Conservation (phyloP, 2,113 vertebrate genomes). For the Ophiodon elongatus region DNA sequence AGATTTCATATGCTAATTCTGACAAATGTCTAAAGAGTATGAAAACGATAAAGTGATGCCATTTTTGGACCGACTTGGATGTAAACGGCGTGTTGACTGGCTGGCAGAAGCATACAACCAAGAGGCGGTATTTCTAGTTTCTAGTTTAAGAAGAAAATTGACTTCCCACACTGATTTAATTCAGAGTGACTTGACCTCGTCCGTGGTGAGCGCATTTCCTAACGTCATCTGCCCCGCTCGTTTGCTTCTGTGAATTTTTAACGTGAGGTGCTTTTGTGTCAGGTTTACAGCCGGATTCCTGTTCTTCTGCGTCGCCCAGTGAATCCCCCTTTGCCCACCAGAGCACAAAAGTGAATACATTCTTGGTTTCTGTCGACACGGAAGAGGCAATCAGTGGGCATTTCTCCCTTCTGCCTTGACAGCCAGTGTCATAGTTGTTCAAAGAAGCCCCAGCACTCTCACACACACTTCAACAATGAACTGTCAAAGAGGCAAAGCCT, state of each 20-base stretch:
- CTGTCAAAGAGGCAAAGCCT: not conserved
- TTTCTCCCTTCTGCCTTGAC: not conserved
- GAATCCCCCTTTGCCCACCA: not conserved
- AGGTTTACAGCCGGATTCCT: conserved; percentile 33
- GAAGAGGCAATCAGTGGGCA: not conserved
- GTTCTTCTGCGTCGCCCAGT: not conserved
- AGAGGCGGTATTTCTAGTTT: not conserved
- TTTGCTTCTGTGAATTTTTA: conserved; percentile 16
- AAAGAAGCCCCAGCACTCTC: not conserved
- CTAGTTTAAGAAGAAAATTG: not conserved
- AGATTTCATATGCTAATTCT: too few species aligned
- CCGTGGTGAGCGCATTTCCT: not conserved
- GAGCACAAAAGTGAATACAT: conserved; percentile 17
- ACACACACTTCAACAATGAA: not conserved
- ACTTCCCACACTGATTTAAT: conserved; percentile 37
- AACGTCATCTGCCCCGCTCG: conserved; percentile 32
- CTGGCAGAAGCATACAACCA: not conserved
- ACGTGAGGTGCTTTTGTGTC: conserved; percentile 21
- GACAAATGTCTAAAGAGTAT: too few species aligned
- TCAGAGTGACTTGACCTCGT: conserved; percentile 34
- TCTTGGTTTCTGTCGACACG: not conserved
- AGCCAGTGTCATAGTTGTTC: conserved; percentile 1
- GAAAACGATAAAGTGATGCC: too few species aligned
- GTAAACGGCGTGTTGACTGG: too few species aligned
- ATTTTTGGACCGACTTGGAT: too few species aligned